Evolutionary conservation across 2,797 vertebrate genomes (phyloP).

Genomic region (Periophthalmus magnuspinnatus): DNA sequence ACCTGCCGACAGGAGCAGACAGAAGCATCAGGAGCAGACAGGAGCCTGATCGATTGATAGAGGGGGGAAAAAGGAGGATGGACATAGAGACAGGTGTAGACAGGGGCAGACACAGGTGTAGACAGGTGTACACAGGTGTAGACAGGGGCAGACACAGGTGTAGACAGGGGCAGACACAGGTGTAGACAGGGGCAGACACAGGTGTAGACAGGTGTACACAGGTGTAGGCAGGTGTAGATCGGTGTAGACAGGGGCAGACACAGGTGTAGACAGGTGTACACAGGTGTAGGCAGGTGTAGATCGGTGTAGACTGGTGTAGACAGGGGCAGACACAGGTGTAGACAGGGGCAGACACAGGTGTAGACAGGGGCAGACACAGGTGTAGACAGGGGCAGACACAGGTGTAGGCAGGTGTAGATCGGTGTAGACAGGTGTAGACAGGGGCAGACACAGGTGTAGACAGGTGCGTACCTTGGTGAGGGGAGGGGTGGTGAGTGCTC

Average conservation of each 20-base stretch:
- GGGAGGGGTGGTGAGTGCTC: slow-evolving; percentile 61
- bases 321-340: background rate
- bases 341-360: background rate
- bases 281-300: background rate
- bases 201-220: background rate
- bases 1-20: slow-evolving; percentile 47
- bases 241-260: no score
- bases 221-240: background rate
- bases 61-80: no score
- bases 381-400: background rate
- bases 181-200: no score
- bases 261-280: background rate
- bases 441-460: background rate
- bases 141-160: background rate
- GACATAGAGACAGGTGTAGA: rapidly evolving
- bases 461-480: slow-evolving; percentile 62
- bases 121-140: background rate
- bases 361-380: background rate
- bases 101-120: background rate
- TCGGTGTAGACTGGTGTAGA: no score
- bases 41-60: no score
- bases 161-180: background rate
- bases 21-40: no score
- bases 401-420: no score
- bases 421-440: background rate